Evolutionary conservation across 2,797 vertebrate species (phyloP).

Genomic region (Sebastes hopkinsi): DNA sequence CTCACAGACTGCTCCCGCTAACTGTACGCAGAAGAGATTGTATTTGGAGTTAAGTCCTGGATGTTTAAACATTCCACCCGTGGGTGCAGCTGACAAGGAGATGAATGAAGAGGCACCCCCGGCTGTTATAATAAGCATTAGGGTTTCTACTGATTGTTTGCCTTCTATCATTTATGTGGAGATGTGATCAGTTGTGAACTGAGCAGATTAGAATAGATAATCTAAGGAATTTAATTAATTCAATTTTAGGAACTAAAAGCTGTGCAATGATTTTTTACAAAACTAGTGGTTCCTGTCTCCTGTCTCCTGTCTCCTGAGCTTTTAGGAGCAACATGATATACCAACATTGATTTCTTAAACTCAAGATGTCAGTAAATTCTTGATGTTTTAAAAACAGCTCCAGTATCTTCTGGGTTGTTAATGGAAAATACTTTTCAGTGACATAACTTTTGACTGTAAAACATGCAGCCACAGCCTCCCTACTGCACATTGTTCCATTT

Average conservation of each 20-base stretch:
- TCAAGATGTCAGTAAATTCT: not conserved
- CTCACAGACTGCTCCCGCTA: not conserved
- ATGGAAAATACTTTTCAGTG: not conserved
- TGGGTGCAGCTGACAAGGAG: constrained; percentile 26
- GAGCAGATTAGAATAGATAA: not conserved
- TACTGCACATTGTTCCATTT: not conserved
- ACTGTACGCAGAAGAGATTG: constrained; percentile 7
- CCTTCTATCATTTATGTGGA: not conserved
- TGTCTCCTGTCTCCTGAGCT: not conserved
- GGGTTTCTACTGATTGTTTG: not conserved
- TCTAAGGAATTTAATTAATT: no score
- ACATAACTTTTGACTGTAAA: constrained; percentile 20
- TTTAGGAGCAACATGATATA: not conserved
- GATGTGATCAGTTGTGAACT: not conserved
- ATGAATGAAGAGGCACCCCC: constrained; percentile 15
- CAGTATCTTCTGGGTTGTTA: not conserved
- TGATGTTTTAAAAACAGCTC: not conserved
- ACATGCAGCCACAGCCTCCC: not conserved
- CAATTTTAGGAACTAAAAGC: not conserved
- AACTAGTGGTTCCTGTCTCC: not conserved
- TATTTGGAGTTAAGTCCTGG: constrained; percentile 9
- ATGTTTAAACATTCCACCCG: constrained; percentile 27
- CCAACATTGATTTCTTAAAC: not conserved
- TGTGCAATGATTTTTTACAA: not conserved
- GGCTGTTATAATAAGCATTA: not conserved